Percentiles rank a stretch among this genome's conserved stretches.
phyloP scores from a whole-genome alignment of 2,113 vertebrate species.

The Triplophysa tibetana region DNA sequence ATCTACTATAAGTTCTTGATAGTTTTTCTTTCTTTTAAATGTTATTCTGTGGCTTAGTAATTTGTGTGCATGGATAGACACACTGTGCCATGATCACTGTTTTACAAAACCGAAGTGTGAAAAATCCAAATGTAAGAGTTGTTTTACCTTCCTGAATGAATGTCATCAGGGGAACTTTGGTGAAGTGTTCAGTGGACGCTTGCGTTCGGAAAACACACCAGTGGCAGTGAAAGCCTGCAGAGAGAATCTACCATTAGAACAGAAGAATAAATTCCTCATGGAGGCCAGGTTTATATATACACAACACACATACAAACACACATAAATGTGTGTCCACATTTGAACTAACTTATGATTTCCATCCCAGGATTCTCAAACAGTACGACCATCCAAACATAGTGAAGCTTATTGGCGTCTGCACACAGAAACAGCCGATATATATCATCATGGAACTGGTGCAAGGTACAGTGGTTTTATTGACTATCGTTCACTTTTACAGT shows the following conservation, averaged over 20 bases:
- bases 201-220: conserved; percentile 81
- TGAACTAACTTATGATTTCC: not conserved
- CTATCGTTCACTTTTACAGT: not conserved
- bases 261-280: conserved; percentile 94
- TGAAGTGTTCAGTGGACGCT: conserved; percentile 88
- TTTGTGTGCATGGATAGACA: no score
- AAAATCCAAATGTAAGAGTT: no score
- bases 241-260: conserved; percentile 86
- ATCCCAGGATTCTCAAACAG: conserved; percentile 91
- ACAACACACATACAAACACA: not conserved
- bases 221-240: conserved; percentile 94
- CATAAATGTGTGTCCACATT: not conserved
- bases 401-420: conserved; percentile 92
- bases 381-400: conserved; percentile 95
- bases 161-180: conserved; percentile 91
- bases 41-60: no score
- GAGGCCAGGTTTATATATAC: conserved; percentile 84
- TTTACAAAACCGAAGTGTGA: no score
- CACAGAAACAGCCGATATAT: conserved; percentile 95
- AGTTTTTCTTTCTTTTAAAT: no score
- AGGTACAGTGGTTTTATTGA: conserved; percentile 70
- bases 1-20: no score
- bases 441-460: conserved; percentile 96
- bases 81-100: no score
- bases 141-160: not conserved